Conservation (phyloP, 2,888 invertebrate genomes). For the Orthosia cruda region DNA sequence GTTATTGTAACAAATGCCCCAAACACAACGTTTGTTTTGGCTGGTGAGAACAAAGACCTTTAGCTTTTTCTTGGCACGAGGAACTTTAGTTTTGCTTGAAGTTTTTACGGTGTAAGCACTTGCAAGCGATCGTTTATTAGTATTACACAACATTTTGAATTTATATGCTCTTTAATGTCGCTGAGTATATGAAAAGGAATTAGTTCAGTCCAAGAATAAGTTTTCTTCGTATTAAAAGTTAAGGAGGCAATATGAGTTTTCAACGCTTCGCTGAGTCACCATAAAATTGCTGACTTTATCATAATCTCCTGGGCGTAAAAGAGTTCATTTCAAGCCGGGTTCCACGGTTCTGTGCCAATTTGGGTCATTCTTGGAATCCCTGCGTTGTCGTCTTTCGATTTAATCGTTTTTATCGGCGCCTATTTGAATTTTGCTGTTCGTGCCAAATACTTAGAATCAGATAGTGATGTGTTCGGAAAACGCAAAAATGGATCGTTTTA, state of each 20-base stretch:
- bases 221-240: slow-evolving; percentile 52
- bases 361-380: slow-evolving; percentile 50
- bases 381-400: slow-evolving; percentile 45
- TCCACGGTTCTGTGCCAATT: slow-evolving; percentile 52
- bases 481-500: not conserved
- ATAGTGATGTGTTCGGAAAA: slow-evolving; percentile 14
- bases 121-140: slow-evolving; percentile 74
- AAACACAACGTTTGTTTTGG: slow-evolving; percentile 89
- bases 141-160: slow-evolving; percentile 77
- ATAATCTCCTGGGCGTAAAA: slow-evolving; percentile 51
- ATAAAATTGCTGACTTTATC: slow-evolving; percentile 63
- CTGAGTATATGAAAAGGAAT: slow-evolving; percentile 67
- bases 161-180: slow-evolving; percentile 73
- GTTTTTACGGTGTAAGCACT: slow-evolving; percentile 83
- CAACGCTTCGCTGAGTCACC: slow-evolving; percentile 41
- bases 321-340: slow-evolving; percentile 59
- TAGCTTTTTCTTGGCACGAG: slow-evolving; percentile 79
- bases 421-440: slow-evolving; percentile 42
- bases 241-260: slow-evolving; percentile 54
- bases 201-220: slow-evolving; percentile 69
- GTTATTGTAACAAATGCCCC: slow-evolving; percentile 88
- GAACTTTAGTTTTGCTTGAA: slow-evolving; percentile 82
- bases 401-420: slow-evolving; percentile 55
- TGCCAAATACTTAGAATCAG: slow-evolving; percentile 37
- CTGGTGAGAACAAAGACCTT: slow-evolving; percentile 89